These are phyloP conservation scores for Pentamera pediparva DNA, from an alignment of 53 echinoderm and acorn worm species.

Conservation along the genomic window DNA sequence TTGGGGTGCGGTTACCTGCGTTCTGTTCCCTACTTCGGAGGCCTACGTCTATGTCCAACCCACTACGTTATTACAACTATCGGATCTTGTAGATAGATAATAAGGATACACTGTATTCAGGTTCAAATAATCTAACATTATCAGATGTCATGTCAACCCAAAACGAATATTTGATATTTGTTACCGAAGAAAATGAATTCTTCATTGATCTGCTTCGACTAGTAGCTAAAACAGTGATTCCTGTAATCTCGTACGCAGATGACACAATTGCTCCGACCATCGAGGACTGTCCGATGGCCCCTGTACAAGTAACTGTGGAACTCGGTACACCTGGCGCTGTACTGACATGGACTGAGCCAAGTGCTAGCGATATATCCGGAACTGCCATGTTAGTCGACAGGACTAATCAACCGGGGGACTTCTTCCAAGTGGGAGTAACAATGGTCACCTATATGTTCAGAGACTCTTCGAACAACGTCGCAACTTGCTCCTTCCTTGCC, in stretches of 20 bases:
- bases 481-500: conserved; percentile 45
- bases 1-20: no score
- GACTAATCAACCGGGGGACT: conserved; percentile 36
- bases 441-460: conserved; percentile 47
- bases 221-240: no score
- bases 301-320: conserved; percentile 21
- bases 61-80: no score
- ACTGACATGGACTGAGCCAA: conserved; percentile 47
- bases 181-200: no score
- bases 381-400: conserved; percentile 34
- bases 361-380: conserved; percentile 59
- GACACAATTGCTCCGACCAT: conserved; percentile 47
- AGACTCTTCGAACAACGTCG: conserved; percentile 50
- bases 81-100: no score
- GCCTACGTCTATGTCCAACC: no score
- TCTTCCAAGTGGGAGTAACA: conserved; percentile 52
- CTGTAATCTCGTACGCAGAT: background rate
- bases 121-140: no score
- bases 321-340: conserved; percentile 30
- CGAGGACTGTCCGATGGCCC: background rate
- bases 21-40: no score
- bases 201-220: no score
- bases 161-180: no score
- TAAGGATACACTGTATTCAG: no score
- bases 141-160: no score